A percentile compares a stretch with the other conserved stretches of the same genome.
Conservation (phyloP, 30 jellyfish, hydroid and myxozoan genomes). For the Turritopsis rubra region DNA sequence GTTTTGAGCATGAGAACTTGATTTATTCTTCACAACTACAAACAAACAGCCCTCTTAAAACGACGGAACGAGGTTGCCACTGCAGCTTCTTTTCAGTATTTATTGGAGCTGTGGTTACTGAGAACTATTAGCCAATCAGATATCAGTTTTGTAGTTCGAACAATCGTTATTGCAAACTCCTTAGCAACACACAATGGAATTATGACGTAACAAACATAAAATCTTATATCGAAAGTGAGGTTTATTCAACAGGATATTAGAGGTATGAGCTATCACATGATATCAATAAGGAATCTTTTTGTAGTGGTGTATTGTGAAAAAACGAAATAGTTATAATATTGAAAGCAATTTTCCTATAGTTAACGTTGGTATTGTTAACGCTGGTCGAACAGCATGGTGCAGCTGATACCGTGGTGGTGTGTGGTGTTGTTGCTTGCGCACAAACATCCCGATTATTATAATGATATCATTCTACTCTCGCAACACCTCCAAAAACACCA, state of each 20-base stretch:
- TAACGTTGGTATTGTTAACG: too few species aligned
- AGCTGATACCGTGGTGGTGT: too few species aligned
- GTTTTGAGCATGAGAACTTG: constrained; percentile 18
- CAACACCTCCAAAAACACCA: too few species aligned
- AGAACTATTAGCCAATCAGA: constrained; percentile 75
- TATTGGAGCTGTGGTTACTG: constrained; percentile 53
- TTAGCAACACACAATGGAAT: constrained; percentile 13
- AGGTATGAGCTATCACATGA: background rate
- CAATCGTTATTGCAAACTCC: background rate
- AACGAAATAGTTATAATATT: too few species aligned
- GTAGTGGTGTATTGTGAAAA: too few species aligned
- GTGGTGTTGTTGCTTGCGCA: too few species aligned
- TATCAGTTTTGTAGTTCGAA: constrained; percentile 21
- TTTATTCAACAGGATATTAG: background rate
- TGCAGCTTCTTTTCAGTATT: constrained; percentile 37
- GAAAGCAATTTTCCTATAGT: too few species aligned
- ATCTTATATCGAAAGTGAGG: constrained; percentile 6
- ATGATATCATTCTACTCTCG: too few species aligned
- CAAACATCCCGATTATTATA: too few species aligned
- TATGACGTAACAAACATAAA: constrained; percentile 9
- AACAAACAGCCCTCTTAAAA: constrained; percentile 9
- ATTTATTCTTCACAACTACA: constrained; percentile 24
- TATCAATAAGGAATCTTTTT: too few species aligned
- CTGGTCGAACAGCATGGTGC: too few species aligned
- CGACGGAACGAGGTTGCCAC: constrained; percentile 4